Base-by-base conservation (phyloP, 2,888 invertebrate species). In the Drosophila dives region DNA sequence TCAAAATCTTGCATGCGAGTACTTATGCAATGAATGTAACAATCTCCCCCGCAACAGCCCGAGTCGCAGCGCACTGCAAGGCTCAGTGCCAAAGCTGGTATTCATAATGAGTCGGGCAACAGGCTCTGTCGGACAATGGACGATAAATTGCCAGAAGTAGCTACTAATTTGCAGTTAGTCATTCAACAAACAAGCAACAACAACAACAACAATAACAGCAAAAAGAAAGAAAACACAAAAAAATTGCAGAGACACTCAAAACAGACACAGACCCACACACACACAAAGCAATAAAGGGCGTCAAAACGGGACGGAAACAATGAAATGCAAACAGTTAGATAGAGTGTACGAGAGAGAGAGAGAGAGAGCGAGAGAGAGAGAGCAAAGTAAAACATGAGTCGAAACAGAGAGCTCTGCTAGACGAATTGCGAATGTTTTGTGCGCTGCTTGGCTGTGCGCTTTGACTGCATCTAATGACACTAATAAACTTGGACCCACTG, bases 401-500 rank as follows among this genome's bases (percentile, higher is more conserved):
- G 42, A 12, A 42, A 7, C 42, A 12, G 42, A 7, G 49, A 20
- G 29, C 38, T 51, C 17, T 17, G 55, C 61, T 62, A 65, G 66
- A 73, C 61, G 72, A 65, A 75, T 60, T 50, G 72, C 62, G 72
- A 75, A 36, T 72, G 55, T 55, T 65, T 81, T 75, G 77, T 67
- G 81, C 63, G 81, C 63, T 71, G 53, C 77, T 82, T 76, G 67
- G 77, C 86, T 83, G 66, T 86, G 84, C 75, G 81, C 86, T 84
- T 74, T 87, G 83, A 87, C 88, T 84, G 86, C 88, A 85, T 82
- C 86, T 84, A 84, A 84, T 84, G 86, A 84, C 83, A 87, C 83
- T 85, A 87, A 84, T 84, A 85, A 84, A 83, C 88, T 87, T 84
- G 83, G 77, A 48, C 64, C 85, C 88, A 75, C 83, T 87, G 86